Percentiles rank a stretch among this genome's conserved stretches.
Evolutionary conservation across 2,888 invertebrate species (phyloP).

Genomic region (Luperina nickerlii): DNA sequence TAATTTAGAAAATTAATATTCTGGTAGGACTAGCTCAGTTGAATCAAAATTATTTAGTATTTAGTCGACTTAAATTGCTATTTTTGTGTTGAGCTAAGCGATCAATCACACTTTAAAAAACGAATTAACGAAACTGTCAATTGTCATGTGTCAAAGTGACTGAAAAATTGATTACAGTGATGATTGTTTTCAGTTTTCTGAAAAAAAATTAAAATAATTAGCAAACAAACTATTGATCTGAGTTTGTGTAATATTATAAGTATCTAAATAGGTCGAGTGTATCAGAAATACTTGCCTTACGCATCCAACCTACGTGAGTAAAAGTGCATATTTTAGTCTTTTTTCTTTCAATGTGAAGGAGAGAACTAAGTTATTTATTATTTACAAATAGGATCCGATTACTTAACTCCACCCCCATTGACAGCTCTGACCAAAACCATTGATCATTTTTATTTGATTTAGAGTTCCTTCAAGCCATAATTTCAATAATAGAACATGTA

Average conservation of each 20-base stretch:
- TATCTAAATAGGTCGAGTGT: background rate
- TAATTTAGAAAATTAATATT: background rate
- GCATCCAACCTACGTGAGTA: slow-evolving; percentile 3
- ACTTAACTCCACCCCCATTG: background rate
- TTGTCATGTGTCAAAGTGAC: slow-evolving; percentile 6
- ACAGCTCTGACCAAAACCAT: background rate
- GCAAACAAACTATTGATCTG: background rate
- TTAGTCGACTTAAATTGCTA: no score
- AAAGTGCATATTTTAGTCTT: background rate
- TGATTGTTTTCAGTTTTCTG: background rate
- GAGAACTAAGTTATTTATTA: background rate
- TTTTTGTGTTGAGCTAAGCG: no score
- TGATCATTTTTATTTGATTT: background rate
- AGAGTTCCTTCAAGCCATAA: background rate
- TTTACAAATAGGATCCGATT: background rate
- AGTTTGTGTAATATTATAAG: background rate
- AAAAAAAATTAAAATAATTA: background rate
- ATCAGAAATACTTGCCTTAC: background rate
- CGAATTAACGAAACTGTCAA: background rate
- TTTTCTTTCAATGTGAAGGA: background rate
- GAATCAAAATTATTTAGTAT: background rate
- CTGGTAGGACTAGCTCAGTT: background rate
- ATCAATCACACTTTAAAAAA: background rate
- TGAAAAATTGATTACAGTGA: slow-evolving; percentile 1
- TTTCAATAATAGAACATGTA: background rate